These are phyloP conservation scores for Harpegnathos saltator DNA, from an alignment of 1,140 invertebrate species.

Conservation along the genomic window DNA sequence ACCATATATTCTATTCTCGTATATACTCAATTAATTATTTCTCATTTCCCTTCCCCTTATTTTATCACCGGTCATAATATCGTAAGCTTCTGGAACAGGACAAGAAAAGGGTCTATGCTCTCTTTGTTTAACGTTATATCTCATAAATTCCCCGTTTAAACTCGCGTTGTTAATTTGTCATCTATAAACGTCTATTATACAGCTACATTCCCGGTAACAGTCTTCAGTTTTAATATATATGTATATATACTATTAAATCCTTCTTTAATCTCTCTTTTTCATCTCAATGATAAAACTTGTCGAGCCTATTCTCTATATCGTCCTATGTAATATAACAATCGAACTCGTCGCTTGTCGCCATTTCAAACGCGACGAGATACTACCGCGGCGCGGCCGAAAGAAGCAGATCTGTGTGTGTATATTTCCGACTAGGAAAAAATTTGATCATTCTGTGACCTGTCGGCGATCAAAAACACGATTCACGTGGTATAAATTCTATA, in stretches of 20 bases:
- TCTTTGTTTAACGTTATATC: conserved; percentile 44
- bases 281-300: conserved; percentile 59
- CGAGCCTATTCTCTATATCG: conserved; percentile 41
- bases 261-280: conserved; percentile 27
- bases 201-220: conserved; percentile 68
- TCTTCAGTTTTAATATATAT: conserved; percentile 67
- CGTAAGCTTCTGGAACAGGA: conserved; percentile 55
- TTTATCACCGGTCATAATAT: conserved; percentile 56
- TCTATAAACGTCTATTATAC: conserved; percentile 69
- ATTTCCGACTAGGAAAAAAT: not conserved
- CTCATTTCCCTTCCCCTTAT: not conserved
- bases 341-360: not conserved
- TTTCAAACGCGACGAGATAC: conserved; percentile 1
- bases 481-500: not conserved
- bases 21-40: conserved; percentile 38
- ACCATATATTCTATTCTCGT: conserved; percentile 53
- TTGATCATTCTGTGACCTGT: conserved; percentile 15
- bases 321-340: conserved; percentile 53
- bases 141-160: conserved; percentile 51
- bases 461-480: conserved; percentile 11
- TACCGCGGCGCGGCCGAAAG: no score
- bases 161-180: conserved; percentile 58
- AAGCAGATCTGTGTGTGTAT: no score
- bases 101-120: conserved; percentile 59
- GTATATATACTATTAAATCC: conserved; percentile 51